Conservation (phyloP, 30 jellyfish, hydroid and myxozoan genomes). For the Pseudorhiza aurosa region DNA sequence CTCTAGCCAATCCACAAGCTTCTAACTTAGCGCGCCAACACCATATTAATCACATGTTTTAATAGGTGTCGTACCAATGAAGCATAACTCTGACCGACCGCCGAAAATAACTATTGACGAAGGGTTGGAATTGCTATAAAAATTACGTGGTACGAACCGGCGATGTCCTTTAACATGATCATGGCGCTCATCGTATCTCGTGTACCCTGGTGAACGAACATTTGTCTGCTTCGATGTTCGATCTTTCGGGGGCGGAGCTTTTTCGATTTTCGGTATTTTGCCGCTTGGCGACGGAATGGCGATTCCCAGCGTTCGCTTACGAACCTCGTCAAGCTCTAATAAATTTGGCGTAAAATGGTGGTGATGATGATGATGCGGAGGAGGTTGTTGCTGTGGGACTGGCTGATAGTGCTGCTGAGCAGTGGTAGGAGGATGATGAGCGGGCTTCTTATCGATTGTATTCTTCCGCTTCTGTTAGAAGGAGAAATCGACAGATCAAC, state of each 20-base stretch:
- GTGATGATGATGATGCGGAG: constrained; percentile 56
- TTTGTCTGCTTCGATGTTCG: constrained; percentile 27
- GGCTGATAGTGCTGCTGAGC: constrained; percentile 29
- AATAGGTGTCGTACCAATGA: too few species aligned
- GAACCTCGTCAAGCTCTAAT: constrained; percentile 79
- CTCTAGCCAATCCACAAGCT: too few species aligned
- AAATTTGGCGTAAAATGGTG: constrained; percentile 72
- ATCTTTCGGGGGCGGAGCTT: constrained; percentile 5
- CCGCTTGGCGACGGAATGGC: constrained; percentile 77
- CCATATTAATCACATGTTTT: too few species aligned
- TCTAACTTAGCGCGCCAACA: too few species aligned
- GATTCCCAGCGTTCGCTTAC: constrained; percentile 83
- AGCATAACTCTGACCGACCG: too few species aligned
- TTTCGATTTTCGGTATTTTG: constrained; percentile 64
- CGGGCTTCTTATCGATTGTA: constrained; percentile 34
- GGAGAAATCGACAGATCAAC: too few species aligned
- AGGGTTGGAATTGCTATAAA: background rate
- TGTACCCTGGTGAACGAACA: constrained; percentile 28
- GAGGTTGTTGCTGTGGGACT: constrained; percentile 42
- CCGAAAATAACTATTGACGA: background rate
- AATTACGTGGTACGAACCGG: background rate
- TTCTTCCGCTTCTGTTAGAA: constrained; percentile 42
- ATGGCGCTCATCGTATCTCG: constrained; percentile 44
- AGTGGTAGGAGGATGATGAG: constrained; percentile 37
- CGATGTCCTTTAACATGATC: constrained; percentile 51